These are phyloP conservation scores for Amaurobius ferox DNA, from an alignment of 2,888 invertebrate genomes.

Conservation along the genomic window DNA sequence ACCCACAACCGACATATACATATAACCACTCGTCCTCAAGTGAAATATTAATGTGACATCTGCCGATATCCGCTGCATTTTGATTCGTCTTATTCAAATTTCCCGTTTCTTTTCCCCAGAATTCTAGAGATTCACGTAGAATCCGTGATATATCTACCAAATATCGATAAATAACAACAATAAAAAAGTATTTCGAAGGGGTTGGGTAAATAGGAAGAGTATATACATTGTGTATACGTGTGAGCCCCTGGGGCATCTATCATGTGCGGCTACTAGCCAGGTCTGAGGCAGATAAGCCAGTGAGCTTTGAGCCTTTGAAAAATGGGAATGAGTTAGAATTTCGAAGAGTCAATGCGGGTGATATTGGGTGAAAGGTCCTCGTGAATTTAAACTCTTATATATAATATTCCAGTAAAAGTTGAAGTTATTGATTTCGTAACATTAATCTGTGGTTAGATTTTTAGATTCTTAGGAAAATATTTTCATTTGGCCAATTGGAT, in stretches of 20 bases:
- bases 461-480: no score
- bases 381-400: background rate
- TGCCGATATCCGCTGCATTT: slow-evolving; percentile 31
- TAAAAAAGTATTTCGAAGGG: background rate
- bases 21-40: slow-evolving; percentile 2
- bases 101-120: background rate
- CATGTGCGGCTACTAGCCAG: slow-evolving; percentile 2
- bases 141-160: background rate
- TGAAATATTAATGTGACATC: slow-evolving; percentile 30
- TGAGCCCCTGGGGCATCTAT: background rate
- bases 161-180: slow-evolving; percentile 3
- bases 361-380: background rate
- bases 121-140: background rate
- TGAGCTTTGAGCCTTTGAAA: background rate
- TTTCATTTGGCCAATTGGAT: no score
- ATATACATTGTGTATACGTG: background rate
- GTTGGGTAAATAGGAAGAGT: background rate
- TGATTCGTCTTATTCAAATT: slow-evolving; percentile 53
- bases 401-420: background rate
- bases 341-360: background rate
- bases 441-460: no score
- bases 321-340: background rate
- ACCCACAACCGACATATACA: background rate
- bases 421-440: no score
- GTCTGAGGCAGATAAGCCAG: background rate